Base-by-base conservation (phyloP, 2,113 vertebrate genomes). In the Epinephelus lanceolatus region DNA sequence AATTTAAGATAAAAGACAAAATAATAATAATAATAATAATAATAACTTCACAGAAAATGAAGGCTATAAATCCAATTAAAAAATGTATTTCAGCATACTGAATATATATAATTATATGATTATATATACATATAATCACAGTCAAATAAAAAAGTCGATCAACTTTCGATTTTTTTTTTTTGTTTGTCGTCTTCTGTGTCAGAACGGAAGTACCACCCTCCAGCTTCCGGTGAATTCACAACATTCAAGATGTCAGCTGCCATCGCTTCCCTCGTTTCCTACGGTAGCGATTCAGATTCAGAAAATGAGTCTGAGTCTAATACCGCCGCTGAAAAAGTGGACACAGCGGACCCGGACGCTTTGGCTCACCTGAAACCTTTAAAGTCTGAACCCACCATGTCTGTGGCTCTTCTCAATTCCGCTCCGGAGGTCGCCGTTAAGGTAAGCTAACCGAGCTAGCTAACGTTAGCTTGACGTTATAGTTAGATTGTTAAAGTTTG, bases 341-440 rank as follows among this genome's bases (percentile, higher is more conserved):
- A 92, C 21, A 82, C 93, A 0, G 23, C 18, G 5, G 57, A 92
- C 18, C 91, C 95, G 2, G 97, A 98, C 53, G 95, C 96, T 0
- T 89, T 93, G 23, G 96, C 96, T 57, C 97, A 98, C 66, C 94
- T 98, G 1, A 94, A 95, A 52, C 94, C 95, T 6, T 78, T 95
- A 18, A 75, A 87, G 57, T 81, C 93, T 0, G 86, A 59, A 6
- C 84, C 79, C 0, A 87, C 86, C 2, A 86, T 94, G 52, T 86
- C 95, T 27, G 66, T 97, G 60, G 90, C 94, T 55, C 74, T 94
- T 23, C 95, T 98, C 15, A 96, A 98, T 91, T 94, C 96, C 12
- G 97, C 97, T 49, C 97, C 97, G 0, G 97, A 97, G 90, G 97
- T 98, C 57, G 97, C 97, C 2, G 98, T 99, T 66, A 99, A 99